Percentiles rank a stretch among this genome's conserved stretches.
Evolutionary conservation across 2,797 vertebrate genomes (phyloP).

Genomic region (Micromesistius poutassou): DNA sequence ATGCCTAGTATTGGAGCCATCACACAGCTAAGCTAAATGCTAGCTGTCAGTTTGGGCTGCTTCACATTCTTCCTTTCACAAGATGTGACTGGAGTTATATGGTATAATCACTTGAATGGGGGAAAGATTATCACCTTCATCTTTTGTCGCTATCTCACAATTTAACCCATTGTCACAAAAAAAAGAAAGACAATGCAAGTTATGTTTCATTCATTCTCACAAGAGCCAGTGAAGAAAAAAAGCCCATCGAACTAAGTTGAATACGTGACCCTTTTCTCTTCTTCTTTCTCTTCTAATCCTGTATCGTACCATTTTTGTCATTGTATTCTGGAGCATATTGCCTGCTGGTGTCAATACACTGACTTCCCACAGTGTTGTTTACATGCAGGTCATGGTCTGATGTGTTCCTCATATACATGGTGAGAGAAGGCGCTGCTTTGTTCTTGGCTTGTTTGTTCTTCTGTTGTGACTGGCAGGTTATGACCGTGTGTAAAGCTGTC

Average conservation of each 20-base stretch:
- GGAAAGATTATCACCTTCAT: not conserved
- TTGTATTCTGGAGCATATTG: not conserved
- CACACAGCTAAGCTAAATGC: not conserved
- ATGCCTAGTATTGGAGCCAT: not conserved
- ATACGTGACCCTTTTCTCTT: not conserved
- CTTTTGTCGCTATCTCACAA: not conserved
- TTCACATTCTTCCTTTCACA: not conserved
- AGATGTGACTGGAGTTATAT: not conserved
- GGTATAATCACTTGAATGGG: not conserved
- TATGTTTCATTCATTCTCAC: not conserved
- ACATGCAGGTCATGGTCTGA: not conserved
- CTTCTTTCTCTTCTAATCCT: not conserved
- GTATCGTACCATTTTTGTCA: not conserved
- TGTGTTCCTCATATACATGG: not conserved
- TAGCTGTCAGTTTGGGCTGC: not conserved
- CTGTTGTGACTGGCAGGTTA: not conserved
- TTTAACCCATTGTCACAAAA: not conserved
- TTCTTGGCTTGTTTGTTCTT: not conserved
- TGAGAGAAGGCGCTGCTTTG: not conserved
- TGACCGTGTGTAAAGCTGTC: not conserved
- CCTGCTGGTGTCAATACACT: not conserved
- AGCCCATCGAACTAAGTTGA: not conserved
- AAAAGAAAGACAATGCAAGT: not conserved
- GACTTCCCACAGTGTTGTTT: slow-evolving; percentile 19
- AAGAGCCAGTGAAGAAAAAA: not conserved